phyloP scores from a whole-genome alignment of 1,140 invertebrate genomes.

The Steinernema khuongi region DNA sequence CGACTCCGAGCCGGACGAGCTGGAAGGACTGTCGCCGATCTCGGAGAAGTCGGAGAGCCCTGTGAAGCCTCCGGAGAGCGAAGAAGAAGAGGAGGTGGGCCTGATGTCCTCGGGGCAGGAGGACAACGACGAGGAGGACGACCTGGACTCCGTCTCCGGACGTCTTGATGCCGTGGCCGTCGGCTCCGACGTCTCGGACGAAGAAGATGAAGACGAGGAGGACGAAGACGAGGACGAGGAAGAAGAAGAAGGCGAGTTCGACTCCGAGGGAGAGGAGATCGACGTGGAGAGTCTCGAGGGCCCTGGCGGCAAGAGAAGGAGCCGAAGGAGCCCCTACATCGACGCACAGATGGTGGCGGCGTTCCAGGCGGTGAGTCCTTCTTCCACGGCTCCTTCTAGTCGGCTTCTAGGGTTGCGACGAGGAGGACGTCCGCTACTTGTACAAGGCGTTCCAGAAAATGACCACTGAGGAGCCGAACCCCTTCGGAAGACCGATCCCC shows the following conservation, averaged over 20 bases:
- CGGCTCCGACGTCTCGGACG: background rate
- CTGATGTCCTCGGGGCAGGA: background rate
- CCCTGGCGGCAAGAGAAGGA: background rate
- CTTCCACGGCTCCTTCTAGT: background rate
- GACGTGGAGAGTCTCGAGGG: background rate
- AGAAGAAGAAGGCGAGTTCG: background rate
- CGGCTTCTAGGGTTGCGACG: background rate
- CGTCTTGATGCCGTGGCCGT: background rate
- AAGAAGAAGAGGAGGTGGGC: background rate
- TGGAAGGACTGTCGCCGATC: background rate
- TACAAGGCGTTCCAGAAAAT: background rate
- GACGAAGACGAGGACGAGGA: background rate
- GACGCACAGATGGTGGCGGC: background rate
- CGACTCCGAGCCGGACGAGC: background rate
- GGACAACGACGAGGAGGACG: background rate
- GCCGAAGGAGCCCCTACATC: background rate
- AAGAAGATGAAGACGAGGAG: background rate
- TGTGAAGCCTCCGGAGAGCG: background rate
- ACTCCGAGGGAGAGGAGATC: background rate
- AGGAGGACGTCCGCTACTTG: background rate
- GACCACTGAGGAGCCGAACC: background rate
- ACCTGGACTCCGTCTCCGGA: background rate
- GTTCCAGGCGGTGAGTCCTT: background rate
- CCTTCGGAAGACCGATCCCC: background rate
- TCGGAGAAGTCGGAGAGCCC: background rate